Percentiles rank a stretch among this genome's conserved stretches.
Evolutionary conservation across 2,113 vertebrate genomes (phyloP).

Genomic region (Stegastes partitus): DNA sequence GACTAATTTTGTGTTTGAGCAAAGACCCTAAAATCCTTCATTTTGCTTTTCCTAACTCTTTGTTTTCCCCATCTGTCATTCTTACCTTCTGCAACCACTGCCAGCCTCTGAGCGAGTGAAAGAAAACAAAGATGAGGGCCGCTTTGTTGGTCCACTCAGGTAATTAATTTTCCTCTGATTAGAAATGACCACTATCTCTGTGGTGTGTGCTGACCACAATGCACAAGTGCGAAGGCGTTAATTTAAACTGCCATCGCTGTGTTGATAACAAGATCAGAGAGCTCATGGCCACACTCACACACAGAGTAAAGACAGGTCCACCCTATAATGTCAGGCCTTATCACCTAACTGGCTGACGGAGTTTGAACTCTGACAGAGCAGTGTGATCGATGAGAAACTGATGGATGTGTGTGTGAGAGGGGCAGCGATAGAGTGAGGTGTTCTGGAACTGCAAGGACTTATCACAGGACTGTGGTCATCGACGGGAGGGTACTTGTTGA

Average conservation of each 20-base stretch:
- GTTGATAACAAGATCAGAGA: conserved; percentile 53
- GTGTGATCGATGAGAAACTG: conserved; percentile 62
- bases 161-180: conserved; percentile 40
- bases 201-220: not conserved
- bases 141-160: conserved; percentile 39
- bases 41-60: conserved; percentile 13
- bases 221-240: conserved; percentile 28
- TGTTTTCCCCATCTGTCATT: not conserved
- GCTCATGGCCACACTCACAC: conserved; percentile 28
- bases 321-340: conserved; percentile 56
- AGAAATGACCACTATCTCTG: conserved; percentile 10
- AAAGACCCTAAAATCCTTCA: conserved; percentile 43
- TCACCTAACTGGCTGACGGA: conserved; percentile 46
- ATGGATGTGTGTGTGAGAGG: conserved; percentile 36
- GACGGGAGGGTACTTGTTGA: conserved; percentile 30
- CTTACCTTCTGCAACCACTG: not conserved
- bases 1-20: conserved; percentile 32
- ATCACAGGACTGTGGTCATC: conserved; percentile 24
- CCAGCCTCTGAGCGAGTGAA: not conserved
- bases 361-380: conserved; percentile 54
- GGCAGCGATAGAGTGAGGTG: not conserved
- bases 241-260: conserved; percentile 16
- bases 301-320: conserved; percentile 53
- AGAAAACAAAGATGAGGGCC: conserved; percentile 46
- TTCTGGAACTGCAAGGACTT: conserved; percentile 1